phyloP scores from a whole-genome alignment of 23 tunicate genomes.

The Halocynthia aurantium region DNA sequence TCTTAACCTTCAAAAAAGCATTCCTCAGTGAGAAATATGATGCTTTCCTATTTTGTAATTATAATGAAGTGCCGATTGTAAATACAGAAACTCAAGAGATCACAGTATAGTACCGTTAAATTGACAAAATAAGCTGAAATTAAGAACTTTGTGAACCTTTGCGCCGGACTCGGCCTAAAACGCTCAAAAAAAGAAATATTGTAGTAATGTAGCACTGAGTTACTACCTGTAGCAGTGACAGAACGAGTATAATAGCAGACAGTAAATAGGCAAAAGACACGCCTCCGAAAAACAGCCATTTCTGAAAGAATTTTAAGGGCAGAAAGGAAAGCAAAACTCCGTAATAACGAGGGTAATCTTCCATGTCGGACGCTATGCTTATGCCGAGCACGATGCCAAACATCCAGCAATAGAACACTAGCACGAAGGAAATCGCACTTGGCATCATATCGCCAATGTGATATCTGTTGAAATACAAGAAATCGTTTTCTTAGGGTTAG shows the following conservation, averaged over 20 bases:
- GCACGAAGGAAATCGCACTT: slow-evolving; percentile 26
- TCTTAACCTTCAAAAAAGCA: no score
- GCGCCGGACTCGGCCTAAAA: slow-evolving; percentile 4
- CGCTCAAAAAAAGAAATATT: neutral
- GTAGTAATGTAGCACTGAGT: neutral
- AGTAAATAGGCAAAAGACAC: neutral
- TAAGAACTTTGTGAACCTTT: neutral
- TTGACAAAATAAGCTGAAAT: no score
- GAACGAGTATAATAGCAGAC: neutral
- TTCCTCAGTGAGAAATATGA: no score
- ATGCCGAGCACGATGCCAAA: slow-evolving; percentile 51
- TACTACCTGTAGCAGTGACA: neutral
- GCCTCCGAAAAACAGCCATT: slow-evolving; percentile 14
- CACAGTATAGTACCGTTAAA: no score
- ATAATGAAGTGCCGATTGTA: no score
- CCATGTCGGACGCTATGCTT: slow-evolving; percentile 24
- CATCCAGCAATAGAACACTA: slow-evolving; percentile 49
- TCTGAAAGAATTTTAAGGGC: slow-evolving; percentile 2
- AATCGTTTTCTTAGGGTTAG: no score
- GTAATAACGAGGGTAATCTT: slow-evolving; percentile 3
- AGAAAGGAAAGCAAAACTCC: slow-evolving; percentile 4
- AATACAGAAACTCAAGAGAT: no score
- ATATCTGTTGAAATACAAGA: slow-evolving; percentile 29
- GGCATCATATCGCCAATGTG: slow-evolving; percentile 81
- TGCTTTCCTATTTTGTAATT: no score